A percentile compares a stretch with the other conserved stretches of the same genome.
These are phyloP conservation scores for Lepus europaeus DNA, from an alignment of 2,113 vertebrate species.

Conservation along the genomic window DNA sequence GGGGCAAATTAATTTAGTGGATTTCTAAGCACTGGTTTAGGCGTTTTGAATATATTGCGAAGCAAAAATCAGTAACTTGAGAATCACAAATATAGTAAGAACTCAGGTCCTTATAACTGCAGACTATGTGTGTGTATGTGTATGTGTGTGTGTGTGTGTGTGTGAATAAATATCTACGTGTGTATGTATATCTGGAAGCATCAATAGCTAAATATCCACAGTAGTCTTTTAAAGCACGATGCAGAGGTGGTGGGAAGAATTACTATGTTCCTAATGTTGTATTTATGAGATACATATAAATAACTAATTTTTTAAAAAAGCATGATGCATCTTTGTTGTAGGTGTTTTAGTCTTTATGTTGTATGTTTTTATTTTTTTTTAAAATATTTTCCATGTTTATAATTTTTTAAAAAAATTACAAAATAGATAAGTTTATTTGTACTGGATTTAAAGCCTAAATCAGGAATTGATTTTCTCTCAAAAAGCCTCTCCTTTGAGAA, in stretches of 20 bases:
- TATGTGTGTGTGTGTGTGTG: too few species aligned
- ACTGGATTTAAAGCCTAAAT: not conserved
- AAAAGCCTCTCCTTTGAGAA: not conserved
- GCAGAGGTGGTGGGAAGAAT: too few species aligned
- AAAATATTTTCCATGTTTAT: not conserved
- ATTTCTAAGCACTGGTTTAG: not conserved
- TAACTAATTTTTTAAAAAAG: too few species aligned
- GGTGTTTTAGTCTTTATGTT: not conserved
- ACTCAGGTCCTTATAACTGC: not conserved
- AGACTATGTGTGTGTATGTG: not conserved
- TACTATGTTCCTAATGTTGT: too few species aligned
- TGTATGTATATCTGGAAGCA: not conserved
- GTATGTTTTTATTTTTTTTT: not conserved
- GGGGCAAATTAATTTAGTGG: not conserved
- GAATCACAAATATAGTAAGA: not conserved
- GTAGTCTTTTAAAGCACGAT: not conserved
- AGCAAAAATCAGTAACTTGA: not conserved
- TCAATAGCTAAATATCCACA: not conserved
- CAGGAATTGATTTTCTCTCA: not conserved
- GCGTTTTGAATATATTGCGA: not conserved
- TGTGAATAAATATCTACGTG: not conserved
- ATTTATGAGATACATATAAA: too few species aligned
- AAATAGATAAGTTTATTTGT: not conserved
- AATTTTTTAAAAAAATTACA: not conserved
- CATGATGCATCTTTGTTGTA: too few species aligned